A percentile compares a stretch with the other conserved stretches of the same genome.
Evolutionary conservation across 2,113 vertebrate genomes (phyloP).

Genomic region (Pyxicephalus adspersus): DNA sequence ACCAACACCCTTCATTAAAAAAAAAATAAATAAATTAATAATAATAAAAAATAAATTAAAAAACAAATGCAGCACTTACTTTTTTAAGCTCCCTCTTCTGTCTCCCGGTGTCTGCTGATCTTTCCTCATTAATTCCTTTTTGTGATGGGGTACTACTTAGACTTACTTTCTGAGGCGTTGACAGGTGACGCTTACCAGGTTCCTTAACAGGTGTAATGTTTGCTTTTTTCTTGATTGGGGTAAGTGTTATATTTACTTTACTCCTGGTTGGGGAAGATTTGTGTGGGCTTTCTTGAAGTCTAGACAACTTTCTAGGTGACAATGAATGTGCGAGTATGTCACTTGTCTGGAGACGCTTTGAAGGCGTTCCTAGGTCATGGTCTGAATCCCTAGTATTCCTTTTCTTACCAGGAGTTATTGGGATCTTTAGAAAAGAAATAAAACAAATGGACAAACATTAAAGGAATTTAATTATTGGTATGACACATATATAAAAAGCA

Average conservation of each 20-base stretch:
- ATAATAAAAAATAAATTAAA: not conserved
- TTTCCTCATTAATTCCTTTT: not conserved
- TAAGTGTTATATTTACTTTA: not conserved
- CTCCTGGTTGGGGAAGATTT: slow-evolving; percentile 32
- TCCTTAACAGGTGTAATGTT: not conserved
- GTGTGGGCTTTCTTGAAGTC: slow-evolving; percentile 45
- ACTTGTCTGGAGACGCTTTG: slow-evolving; percentile 60
- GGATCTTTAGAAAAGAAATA: slow-evolving; percentile 53
- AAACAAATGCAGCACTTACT: not conserved
- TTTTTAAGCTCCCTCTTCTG: slow-evolving; percentile 5
- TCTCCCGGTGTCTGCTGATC: not conserved
- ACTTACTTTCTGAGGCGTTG: not conserved
- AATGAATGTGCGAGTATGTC: slow-evolving; percentile 48
- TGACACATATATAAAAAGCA: too few relatives aligned
- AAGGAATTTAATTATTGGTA: too few relatives aligned
- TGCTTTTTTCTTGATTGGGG: slow-evolving; percentile 16
- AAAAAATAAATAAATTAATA: not conserved
- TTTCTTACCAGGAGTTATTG: slow-evolving; percentile 61
- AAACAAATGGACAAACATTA: not conserved
- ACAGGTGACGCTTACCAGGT: not conserved
- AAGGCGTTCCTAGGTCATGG: slow-evolving; percentile 50
- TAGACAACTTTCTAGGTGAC: slow-evolving; percentile 59
- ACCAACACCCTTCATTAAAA: too few relatives aligned
- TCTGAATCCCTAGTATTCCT: slow-evolving; percentile 53
- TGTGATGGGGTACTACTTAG: slow-evolving; percentile 1